Conservation (phyloP, 2,113 vertebrate genomes). For the Girardinichthys multiradiatus region DNA sequence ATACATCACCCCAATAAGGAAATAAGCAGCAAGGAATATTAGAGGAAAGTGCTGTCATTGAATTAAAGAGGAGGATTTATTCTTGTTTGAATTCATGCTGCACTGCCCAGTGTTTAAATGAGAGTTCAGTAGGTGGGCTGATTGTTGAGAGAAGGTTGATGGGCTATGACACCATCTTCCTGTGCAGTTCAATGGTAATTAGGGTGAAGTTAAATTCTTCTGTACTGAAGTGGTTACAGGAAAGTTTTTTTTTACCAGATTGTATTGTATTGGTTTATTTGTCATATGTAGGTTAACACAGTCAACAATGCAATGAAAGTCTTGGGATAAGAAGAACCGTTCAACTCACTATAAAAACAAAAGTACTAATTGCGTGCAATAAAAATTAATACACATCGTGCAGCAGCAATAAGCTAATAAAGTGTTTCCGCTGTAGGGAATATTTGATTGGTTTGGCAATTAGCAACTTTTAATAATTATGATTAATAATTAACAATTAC, state of each 20-base stretch:
- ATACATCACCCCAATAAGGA: constrained; percentile 57
- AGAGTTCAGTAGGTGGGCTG: constrained; percentile 27
- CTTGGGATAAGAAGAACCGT: too few species aligned
- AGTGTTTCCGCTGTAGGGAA: too few species aligned
- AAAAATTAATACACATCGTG: too few species aligned
- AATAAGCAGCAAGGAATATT: constrained; percentile 19
- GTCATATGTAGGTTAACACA: too few species aligned
- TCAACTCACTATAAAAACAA: too few species aligned
- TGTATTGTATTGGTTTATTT: too few species aligned
- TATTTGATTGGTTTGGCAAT: too few species aligned
- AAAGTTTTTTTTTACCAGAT: neutral
- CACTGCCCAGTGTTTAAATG: constrained; percentile 30
- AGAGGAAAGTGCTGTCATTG: neutral
- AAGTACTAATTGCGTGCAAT: too few species aligned
- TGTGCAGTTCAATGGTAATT: constrained; percentile 32
- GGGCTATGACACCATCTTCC: constrained; percentile 26
- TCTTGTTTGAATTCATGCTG: constrained; percentile 28
- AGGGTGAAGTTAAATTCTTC: constrained; percentile 3
- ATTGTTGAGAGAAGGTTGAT: constrained; percentile 16
- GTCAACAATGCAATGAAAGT: too few species aligned
- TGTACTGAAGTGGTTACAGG: neutral
- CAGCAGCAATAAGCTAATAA: too few species aligned
- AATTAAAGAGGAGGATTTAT: constrained; percentile 42
- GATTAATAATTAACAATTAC: too few species aligned
- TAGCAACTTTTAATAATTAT: too few species aligned